phyloP scores from a whole-genome alignment of 2,113 vertebrate species.

The Suncus etruscus region DNA sequence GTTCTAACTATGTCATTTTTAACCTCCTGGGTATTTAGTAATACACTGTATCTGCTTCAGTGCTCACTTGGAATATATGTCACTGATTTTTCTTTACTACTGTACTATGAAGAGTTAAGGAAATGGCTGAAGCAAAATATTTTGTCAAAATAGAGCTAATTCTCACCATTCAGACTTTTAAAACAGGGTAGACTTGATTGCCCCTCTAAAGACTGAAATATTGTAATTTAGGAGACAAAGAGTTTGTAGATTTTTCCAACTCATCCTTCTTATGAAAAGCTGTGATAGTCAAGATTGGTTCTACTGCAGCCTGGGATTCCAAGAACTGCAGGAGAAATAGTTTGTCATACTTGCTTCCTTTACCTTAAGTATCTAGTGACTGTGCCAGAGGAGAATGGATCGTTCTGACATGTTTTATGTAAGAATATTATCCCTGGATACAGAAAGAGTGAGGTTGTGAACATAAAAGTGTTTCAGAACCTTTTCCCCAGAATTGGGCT shows the following conservation, averaged over 20 bases:
- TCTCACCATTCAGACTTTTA: background rate
- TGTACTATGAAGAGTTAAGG: background rate
- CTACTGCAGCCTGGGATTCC: background rate
- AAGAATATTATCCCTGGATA: no score
- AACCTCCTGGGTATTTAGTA: background rate
- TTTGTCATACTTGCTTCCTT: background rate
- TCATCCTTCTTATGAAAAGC: background rate
- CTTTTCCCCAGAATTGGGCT: background rate
- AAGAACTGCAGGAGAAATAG: background rate
- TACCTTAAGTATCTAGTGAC: background rate
- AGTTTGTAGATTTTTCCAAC: background rate
- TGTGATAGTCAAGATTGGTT: background rate
- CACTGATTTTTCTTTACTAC: background rate
- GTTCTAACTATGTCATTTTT: background rate
- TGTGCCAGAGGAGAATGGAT: background rate
- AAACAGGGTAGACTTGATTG: background rate
- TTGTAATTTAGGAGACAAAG: background rate
- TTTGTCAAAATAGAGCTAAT: background rate
- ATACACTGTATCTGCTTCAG: background rate
- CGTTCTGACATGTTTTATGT: background rate
- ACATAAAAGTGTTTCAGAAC: rapidly evolving
- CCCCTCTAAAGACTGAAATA: background rate
- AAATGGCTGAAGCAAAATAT: background rate
- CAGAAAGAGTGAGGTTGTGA: rapidly evolving
- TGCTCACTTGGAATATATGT: background rate